Percentiles rank a stretch among this genome's conserved stretches.
Evolutionary conservation across 1,140 invertebrate genomes (phyloP).

Genomic region (Pygmarrhopalites habei): DNA sequence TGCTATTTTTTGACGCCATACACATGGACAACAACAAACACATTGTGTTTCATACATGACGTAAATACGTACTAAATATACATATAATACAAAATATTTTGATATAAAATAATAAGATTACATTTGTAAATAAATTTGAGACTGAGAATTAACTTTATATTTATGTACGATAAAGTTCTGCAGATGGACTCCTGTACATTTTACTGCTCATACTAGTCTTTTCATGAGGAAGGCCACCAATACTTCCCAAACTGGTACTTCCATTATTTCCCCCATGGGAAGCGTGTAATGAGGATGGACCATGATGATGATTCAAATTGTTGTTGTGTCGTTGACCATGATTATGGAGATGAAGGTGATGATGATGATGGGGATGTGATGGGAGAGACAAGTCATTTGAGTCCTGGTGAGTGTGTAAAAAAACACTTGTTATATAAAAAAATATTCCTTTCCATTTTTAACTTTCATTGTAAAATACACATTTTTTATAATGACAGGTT

Average conservation of each 20-base stretch:
- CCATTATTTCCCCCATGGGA: slow-evolving; percentile 3
- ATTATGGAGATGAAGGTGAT: slow-evolving; percentile 1
- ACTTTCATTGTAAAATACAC: no score
- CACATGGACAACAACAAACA: no score
- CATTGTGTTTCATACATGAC: no score
- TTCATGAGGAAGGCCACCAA: neutral
- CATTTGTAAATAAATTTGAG: no score
- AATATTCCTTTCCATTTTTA: no score
- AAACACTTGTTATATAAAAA: no score
- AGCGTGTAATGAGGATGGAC: slow-evolving; percentile 17
- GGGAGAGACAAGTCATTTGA: slow-evolving; percentile 25
- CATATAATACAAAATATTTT: neutral
- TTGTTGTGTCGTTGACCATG: slow-evolving; percentile 2
- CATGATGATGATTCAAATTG: neutral
- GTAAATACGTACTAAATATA: neutral
- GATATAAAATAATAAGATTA: neutral
- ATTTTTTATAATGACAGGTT: no score
- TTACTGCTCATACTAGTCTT: slow-evolving; percentile 17
- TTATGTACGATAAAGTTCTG: slow-evolving; percentile 23
- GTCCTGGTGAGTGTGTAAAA: no score
- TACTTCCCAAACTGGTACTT: neutral
- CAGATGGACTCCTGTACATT: slow-evolving; percentile 31
- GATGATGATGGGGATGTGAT: neutral
- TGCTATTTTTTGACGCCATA: no score
- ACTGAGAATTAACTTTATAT: neutral